These are phyloP conservation scores for Semicossyphus pulcher DNA, from an alignment of 2,113 vertebrate genomes.

Conservation along the genomic window DNA sequence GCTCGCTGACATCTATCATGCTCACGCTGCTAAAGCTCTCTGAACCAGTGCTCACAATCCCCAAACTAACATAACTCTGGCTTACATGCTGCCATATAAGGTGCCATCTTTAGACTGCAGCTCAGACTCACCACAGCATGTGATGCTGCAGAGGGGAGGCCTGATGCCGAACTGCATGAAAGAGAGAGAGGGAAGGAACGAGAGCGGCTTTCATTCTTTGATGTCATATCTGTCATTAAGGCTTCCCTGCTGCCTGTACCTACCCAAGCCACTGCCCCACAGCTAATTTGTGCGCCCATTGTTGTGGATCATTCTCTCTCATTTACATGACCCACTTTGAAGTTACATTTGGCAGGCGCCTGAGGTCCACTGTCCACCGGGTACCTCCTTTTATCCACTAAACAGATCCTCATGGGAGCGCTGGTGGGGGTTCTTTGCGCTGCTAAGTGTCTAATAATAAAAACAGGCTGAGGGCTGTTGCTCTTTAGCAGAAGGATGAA, in stretches of 20 bases:
- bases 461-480: slow-evolving; percentile 3
- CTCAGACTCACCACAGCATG: slow-evolving; percentile 30
- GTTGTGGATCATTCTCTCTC: slow-evolving; percentile 32
- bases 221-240: slow-evolving; percentile 19
- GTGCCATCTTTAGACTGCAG: slow-evolving; percentile 52
- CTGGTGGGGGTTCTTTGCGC: slow-evolving; percentile 3
- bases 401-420: slow-evolving; percentile 33
- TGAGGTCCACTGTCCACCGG: slow-evolving; percentile 24
- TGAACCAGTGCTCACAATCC: slow-evolving; percentile 22
- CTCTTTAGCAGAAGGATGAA: background rate
- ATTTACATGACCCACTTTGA: slow-evolving; percentile 51
- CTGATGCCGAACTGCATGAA: slow-evolving; percentile 8
- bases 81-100: slow-evolving; percentile 74
- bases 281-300: slow-evolving; percentile 3
- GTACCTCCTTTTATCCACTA: slow-evolving; percentile 5
- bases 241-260: slow-evolving; percentile 17
- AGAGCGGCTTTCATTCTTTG: slow-evolving; percentile 17
- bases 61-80: slow-evolving; percentile 25
- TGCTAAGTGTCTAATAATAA: slow-evolving; percentile 37
- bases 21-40: slow-evolving; percentile 13
- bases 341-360: slow-evolving; percentile 36
- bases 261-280: background rate
- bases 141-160: slow-evolving; percentile 36
- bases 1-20: slow-evolving; percentile 1
- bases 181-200: background rate